These are phyloP conservation scores for Galleria mellonella DNA, from an alignment of 1,140 invertebrate genomes.

Conservation along the genomic window DNA sequence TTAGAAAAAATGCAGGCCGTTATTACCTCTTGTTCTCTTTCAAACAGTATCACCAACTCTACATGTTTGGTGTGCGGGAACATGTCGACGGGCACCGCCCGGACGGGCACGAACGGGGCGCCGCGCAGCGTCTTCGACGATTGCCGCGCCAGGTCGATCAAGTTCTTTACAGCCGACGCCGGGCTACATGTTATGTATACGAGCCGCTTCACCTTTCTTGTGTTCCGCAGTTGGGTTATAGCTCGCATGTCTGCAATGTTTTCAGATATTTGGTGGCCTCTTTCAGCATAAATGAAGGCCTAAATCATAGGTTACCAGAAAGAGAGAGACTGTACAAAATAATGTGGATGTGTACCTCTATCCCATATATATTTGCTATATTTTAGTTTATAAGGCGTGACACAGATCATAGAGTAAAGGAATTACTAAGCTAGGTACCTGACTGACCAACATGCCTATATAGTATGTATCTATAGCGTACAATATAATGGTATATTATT, in stretches of 20 bases:
- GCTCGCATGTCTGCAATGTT: constrained; percentile 82
- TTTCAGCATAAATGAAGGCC: no score
- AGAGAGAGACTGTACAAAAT: no score
- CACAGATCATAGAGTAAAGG: no score
- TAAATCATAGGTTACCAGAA: no score
- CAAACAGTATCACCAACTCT: constrained; percentile 90
- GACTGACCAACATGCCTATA: no score
- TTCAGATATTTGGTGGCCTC: no score
- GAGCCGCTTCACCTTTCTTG: constrained; percentile 83
- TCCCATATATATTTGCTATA: no score
- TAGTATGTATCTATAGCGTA: no score
- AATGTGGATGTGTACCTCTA: no score
- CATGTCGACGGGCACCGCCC: constrained; percentile 93
- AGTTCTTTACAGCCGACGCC: constrained; percentile 88
- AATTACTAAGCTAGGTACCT: no score
- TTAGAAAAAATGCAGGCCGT: not conserved
- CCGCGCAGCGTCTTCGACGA: constrained; percentile 88
- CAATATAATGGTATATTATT: no score
- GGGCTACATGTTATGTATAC: constrained; percentile 96
- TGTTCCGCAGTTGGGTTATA: constrained; percentile 84
- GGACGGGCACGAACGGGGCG: constrained; percentile 85
- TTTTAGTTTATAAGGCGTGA: no score
- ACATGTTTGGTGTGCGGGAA: constrained; percentile 95
- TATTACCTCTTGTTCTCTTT: constrained; percentile 67
- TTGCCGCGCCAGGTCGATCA: constrained; percentile 89